phyloP scores from a whole-genome alignment of 2,888 invertebrate species.

The Perithous albicinctus region DNA sequence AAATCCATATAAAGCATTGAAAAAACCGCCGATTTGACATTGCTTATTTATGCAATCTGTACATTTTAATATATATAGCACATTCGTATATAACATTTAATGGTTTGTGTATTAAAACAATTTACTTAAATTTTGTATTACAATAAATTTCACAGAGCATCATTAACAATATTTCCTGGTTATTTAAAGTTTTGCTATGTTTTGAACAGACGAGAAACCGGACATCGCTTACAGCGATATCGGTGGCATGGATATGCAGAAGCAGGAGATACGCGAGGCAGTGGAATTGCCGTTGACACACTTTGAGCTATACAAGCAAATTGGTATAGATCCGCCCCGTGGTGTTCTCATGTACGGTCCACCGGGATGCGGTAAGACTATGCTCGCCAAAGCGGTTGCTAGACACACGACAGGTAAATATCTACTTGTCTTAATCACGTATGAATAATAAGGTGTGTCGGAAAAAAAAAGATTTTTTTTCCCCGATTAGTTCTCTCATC shows the following conservation, averaged over 20 bases:
- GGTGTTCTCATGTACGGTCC: conserved; percentile 99
- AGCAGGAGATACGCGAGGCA: conserved; percentile 99
- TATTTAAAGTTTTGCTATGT: conserved; percentile 14
- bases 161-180: background rate
- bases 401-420: conserved; percentile 96
- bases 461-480: too few relatives aligned
- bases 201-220: conserved; percentile 95
- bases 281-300: conserved; percentile 99
- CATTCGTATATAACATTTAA: too few relatives aligned
- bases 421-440: background rate
- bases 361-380: conserved; percentile 99
- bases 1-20: too few relatives aligned
- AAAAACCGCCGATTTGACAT: too few relatives aligned
- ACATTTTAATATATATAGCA: too few relatives aligned
- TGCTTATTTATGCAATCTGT: background rate
- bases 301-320: conserved; percentile 99
- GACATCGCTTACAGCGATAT: conserved; percentile 99
- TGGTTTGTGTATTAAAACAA: too few relatives aligned
- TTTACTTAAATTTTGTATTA: conserved; percentile 23
- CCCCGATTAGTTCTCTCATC: too few relatives aligned
- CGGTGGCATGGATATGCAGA: conserved; percentile 99
- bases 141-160: background rate
- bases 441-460: too few relatives aligned
- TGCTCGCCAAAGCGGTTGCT: conserved; percentile 99
- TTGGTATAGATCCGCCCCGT: conserved; percentile 99